Base-by-base conservation (phyloP, 2,888 invertebrate genomes). In the Zaprionus obscuricornis region DNA sequence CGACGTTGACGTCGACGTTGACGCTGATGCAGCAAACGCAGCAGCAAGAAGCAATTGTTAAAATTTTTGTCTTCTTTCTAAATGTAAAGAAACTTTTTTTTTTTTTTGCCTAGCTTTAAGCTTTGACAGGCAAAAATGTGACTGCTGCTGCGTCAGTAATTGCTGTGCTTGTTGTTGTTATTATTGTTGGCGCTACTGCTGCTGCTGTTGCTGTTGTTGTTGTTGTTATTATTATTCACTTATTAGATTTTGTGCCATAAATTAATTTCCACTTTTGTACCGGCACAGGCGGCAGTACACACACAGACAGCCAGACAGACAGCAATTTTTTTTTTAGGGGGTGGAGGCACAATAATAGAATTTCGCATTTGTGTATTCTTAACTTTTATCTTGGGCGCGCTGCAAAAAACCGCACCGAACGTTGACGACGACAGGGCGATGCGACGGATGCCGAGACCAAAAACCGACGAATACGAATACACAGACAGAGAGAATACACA, bases 231-330 rank as follows among this genome's bases (percentile, higher is more conserved):
- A 33, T 20, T 26, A 51, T 55, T 55, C 63, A 68, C 68, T 60
- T 85, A 82, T 82, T 78, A 82, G 64, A 71, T 66, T 78, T 62
- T 66, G 54, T 52, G 77, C 77, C 74, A 68, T 74, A 68, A 69
- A 74, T 69, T 69, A 69, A 74, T 70, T 70, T 68, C 54, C 74
- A 70, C 69, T 73, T 69, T 56, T 57, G 16, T 24, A 55, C 10
- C 54, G 45, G 33, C 34, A n/a, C n/a, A n/a, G n/a, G 10, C 11
- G 11, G 13, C 31, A 11, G 1, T 7, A 3, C 26, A 20, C 26
- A 33, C 40, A 47, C 31, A 34, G 16, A n/a, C n/a, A n/a, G n/a
- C n/a, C n/a, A n/a, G n/a, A n/a, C n/a, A n/a, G n/a, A n/a, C n/a
- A n/a, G n/a, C n/a, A n/a, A n/a, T n/a, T n/a, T n/a, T n/a, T n/a